Percentiles rank a stretch among this genome's conserved stretches.
phyloP scores from a whole-genome alignment of 92 coral and sea anemone species.

The Phymanthus crucifer region DNA sequence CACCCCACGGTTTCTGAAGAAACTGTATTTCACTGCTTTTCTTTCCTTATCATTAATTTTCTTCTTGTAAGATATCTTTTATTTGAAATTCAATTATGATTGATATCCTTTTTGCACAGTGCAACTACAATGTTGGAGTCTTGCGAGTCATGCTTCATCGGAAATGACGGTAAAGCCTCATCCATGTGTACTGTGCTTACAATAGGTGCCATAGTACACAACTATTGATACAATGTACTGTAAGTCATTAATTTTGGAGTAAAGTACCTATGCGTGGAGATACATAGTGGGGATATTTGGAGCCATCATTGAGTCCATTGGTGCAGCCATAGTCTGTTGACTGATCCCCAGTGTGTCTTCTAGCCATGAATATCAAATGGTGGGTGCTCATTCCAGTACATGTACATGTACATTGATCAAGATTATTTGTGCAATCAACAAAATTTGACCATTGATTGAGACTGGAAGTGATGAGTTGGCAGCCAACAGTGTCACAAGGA shows the following conservation, averaged over 20 bases:
- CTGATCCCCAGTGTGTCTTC: not conserved
- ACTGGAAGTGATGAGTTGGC: too few species aligned
- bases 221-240: not conserved
- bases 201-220: conserved; percentile 1
- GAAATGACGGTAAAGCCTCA: conserved; percentile 4
- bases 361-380: not conserved
- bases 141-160: too few species aligned
- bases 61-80: too few species aligned
- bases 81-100: too few species aligned
- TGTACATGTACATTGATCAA: conserved; percentile 7
- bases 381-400: not conserved
- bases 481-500: too few species aligned
- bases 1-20: too few species aligned
- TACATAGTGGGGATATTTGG: too few species aligned
- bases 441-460: too few species aligned
- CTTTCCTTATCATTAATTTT: too few species aligned
- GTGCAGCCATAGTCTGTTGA: conserved; percentile 1
- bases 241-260: not conserved
- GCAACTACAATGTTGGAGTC: not conserved
- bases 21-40: too few species aligned
- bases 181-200: not conserved
- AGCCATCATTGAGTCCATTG: conserved; percentile 8
- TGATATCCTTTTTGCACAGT: too few species aligned
- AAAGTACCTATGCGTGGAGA: too few species aligned
- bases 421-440: not conserved